Conservation (phyloP, 2,888 invertebrate species). For the Petrophora chlorosata region DNA sequence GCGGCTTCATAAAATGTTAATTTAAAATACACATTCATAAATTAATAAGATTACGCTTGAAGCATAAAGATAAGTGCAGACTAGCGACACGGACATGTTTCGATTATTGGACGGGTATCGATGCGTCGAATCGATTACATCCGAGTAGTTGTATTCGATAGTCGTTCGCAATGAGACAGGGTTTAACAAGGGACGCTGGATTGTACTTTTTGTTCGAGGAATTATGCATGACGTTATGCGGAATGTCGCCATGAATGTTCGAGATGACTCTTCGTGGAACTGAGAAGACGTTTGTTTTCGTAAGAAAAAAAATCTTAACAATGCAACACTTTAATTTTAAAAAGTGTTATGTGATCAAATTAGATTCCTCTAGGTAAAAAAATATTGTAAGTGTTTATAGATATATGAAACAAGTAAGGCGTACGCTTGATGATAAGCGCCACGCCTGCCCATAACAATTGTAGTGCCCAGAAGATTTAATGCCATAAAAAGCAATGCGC, state of each 20-base stretch:
- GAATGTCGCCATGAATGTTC: constrained; percentile 27
- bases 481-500: too few relatives aligned
- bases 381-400: too few relatives aligned
- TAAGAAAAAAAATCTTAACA: too few relatives aligned
- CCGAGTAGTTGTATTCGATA: constrained; percentile 58
- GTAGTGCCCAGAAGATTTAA: too few relatives aligned
- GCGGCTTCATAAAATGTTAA: constrained; percentile 43
- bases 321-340: too few relatives aligned
- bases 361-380: too few relatives aligned
- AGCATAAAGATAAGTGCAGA: constrained; percentile 61
- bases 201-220: constrained; percentile 59
- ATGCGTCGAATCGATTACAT: constrained; percentile 73
- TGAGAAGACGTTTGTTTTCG: neutral
- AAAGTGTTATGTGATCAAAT: too few relatives aligned
- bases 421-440: too few relatives aligned
- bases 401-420: too few relatives aligned
- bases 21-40: constrained; percentile 52
- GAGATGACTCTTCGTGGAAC: neutral
- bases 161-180: constrained; percentile 48
- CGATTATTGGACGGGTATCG: constrained; percentile 73
- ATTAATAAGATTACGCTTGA: constrained; percentile 65
- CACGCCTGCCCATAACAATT: too few relatives aligned
- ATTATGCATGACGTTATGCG: constrained; percentile 48
- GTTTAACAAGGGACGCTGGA: constrained; percentile 59
- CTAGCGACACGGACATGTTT: constrained; percentile 66